These are phyloP conservation scores for Melanostoma mellinum DNA, from an alignment of 2,888 invertebrate species.

Conservation along the genomic window DNA sequence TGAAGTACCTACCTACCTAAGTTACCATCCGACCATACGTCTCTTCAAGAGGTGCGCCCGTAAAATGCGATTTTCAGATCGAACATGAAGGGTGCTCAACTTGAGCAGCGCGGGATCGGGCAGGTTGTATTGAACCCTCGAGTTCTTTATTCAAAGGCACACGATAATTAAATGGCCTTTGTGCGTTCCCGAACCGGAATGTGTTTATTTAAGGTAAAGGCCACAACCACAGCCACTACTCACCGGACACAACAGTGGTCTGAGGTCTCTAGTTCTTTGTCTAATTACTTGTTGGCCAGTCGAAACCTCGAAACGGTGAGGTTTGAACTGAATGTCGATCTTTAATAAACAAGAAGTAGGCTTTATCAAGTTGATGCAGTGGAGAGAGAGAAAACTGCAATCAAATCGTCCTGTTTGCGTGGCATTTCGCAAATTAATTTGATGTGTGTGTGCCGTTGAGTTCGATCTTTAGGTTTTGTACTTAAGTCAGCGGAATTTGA, in stretches of 20 bases:
- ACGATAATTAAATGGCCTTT: slow-evolving; percentile 64
- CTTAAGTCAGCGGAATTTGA: slow-evolving; percentile 36
- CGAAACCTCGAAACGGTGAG: not conserved
- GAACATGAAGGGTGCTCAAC: slow-evolving; percentile 42
- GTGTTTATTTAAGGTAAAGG: slow-evolving; percentile 61
- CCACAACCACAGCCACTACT: slow-evolving; percentile 11
- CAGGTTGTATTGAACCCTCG: slow-evolving; percentile 21
- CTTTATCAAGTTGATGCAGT: slow-evolving; percentile 13
- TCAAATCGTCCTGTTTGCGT: slow-evolving; percentile 54
- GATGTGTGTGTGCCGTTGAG: slow-evolving; percentile 18
- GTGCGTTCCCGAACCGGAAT: slow-evolving; percentile 44
- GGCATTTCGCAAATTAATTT: slow-evolving; percentile 59
- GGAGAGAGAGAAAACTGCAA: slow-evolving; percentile 27
- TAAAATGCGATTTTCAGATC: slow-evolving; percentile 55
- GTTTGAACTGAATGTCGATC: slow-evolving; percentile 30
- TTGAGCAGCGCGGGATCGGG: not conserved
- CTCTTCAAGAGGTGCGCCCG: slow-evolving; percentile 25
- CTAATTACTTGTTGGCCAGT: slow-evolving; percentile 59
- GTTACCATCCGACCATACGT: not conserved
- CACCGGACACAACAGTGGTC: slow-evolving; percentile 22
- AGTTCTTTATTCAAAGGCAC: slow-evolving; percentile 44
- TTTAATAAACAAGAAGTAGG: slow-evolving; percentile 32
- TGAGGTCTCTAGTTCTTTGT: slow-evolving; percentile 40
- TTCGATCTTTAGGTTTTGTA: slow-evolving; percentile 31
- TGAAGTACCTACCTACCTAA: not conserved